phyloP scores from a whole-genome alignment of 1,140 invertebrate species.

The Chlorops oryzae region DNA sequence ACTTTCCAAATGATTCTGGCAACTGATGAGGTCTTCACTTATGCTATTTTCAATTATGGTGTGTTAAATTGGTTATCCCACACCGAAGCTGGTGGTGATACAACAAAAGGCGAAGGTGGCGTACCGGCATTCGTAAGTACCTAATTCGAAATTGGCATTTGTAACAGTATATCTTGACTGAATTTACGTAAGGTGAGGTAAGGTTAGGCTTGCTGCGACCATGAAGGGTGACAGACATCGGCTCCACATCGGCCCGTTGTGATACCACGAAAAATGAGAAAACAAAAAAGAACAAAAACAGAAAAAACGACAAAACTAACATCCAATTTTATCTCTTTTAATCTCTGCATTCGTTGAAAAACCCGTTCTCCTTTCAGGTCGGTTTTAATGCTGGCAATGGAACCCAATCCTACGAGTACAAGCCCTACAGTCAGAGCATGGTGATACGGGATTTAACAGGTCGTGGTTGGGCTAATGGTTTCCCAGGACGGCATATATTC shows the following conservation, averaged over 20 bases:
- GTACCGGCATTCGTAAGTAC: constrained; percentile 75
- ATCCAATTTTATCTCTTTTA: no score
- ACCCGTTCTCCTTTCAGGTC: constrained; percentile 58
- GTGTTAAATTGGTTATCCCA: constrained; percentile 85
- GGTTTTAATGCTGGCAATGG: constrained; percentile 95
- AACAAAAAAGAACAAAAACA: no score
- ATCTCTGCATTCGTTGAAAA: constrained; percentile 8
- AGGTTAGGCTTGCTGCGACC: no score
- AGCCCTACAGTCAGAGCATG: constrained; percentile 81
- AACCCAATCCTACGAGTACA: constrained; percentile 82
- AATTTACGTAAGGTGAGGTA: no score
- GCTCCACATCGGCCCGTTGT: no score
- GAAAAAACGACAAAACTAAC: no score
- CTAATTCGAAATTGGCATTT: constrained; percentile 20
- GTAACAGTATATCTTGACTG: no score
- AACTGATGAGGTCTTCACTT: constrained; percentile 90
- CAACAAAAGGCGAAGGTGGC: constrained; percentile 78
- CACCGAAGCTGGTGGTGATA: constrained; percentile 85
- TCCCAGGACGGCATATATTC: constrained; percentile 87
- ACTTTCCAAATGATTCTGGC: constrained; percentile 90
- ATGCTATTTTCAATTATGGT: constrained; percentile 90
- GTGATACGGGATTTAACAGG: constrained; percentile 74
- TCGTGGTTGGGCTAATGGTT: constrained; percentile 79
- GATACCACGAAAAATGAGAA: no score
- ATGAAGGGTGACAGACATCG: no score